Conservation (phyloP, 1,140 invertebrate genomes). For the Ceratoteleas bidentatus region DNA sequence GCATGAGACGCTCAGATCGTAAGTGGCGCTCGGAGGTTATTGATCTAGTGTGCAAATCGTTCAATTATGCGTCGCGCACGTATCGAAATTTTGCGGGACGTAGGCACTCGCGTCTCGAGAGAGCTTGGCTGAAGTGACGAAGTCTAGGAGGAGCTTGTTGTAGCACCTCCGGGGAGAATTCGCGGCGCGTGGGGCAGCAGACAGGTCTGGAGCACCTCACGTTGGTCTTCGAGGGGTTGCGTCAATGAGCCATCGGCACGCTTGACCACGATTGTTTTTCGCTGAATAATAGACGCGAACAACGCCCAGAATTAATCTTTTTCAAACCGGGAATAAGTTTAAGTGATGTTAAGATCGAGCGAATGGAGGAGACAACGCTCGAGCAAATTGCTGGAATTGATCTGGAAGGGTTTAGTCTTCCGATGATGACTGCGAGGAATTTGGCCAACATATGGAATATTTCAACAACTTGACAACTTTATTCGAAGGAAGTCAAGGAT, state of each 20-base stretch:
- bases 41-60: constrained; percentile 42
- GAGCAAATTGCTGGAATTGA: too few relatives aligned
- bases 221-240: constrained; percentile 30
- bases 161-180: constrained; percentile 66
- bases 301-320: background rate
- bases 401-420: too few relatives aligned
- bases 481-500: too few relatives aligned
- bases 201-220: constrained; percentile 41
- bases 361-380: too few relatives aligned
- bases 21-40: constrained; percentile 13
- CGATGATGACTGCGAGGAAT: too few relatives aligned
- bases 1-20: background rate
- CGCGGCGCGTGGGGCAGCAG: constrained; percentile 46
- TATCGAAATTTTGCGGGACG: constrained; percentile 64
- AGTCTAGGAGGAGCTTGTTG: constrained; percentile 74
- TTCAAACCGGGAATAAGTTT: too few relatives aligned
- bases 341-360: too few relatives aligned
- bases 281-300: constrained; percentile 12
- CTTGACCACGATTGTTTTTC: constrained; percentile 49
- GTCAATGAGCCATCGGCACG: constrained; percentile 49
- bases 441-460: too few relatives aligned
- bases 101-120: constrained; percentile 71
- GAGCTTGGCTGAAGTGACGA: constrained; percentile 68
- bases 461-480: too few relatives aligned
- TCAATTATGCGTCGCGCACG: constrained; percentile 44